These are phyloP conservation scores for Numenius phaeopus DNA, from an alignment of 2,797 vertebrate genomes.

Conservation along the genomic window DNA sequence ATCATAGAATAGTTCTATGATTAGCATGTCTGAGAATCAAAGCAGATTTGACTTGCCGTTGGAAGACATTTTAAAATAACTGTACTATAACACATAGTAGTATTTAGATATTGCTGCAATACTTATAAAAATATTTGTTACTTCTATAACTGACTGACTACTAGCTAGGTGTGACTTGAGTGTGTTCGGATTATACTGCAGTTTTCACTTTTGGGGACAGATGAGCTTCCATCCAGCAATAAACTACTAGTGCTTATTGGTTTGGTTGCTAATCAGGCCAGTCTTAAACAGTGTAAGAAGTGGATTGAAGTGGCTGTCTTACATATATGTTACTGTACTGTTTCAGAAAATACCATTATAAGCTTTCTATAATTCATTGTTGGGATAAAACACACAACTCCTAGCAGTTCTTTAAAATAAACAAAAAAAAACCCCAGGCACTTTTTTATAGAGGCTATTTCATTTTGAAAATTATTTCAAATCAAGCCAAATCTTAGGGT, in stretches of 20 bases:
- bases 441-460: neutral
- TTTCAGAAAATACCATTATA: neutral
- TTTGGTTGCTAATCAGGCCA: neutral
- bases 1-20: neutral
- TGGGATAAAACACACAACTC: neutral
- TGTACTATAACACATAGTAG: neutral
- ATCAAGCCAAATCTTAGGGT: neutral
- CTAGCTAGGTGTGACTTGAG: neutral
- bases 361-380: neutral
- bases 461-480: neutral
- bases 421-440: neutral
- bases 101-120: neutral
- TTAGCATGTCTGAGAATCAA: neutral
- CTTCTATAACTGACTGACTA: neutral
- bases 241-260: neutral
- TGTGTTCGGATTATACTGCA: neutral
- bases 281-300: neutral
- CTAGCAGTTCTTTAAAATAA: neutral
- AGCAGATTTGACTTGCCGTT: neutral
- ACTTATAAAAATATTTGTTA: neutral
- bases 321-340: neutral
- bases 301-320: neutral
- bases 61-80: neutral
- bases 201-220: neutral
- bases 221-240: neutral